Conservation (phyloP, 2,113 vertebrate genomes). For the Myxocyprinus asiaticus region DNA sequence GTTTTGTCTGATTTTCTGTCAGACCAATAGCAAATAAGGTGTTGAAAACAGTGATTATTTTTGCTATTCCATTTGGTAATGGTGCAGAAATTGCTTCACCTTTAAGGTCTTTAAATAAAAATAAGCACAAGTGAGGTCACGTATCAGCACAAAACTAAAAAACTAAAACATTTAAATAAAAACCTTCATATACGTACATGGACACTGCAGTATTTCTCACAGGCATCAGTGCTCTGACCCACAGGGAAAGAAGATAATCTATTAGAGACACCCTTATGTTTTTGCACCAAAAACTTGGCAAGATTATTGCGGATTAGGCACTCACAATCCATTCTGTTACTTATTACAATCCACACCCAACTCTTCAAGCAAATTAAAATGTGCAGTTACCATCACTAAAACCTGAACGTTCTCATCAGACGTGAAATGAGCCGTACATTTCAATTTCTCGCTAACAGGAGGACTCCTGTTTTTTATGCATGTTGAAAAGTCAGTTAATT, state of each 20-base stretch:
- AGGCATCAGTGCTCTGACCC: not conserved
- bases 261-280: not conserved
- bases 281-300: not conserved
- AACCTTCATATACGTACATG: not conserved
- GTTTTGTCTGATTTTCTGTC: no score
- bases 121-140: slow-evolving; percentile 23
- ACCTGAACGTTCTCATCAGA: not conserved
- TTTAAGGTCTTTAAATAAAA: slow-evolving; percentile 50
- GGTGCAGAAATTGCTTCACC: no score
- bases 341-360: slow-evolving; percentile 11
- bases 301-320: not conserved
- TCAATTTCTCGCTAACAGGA: slow-evolving; percentile 19
- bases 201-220: not conserved
- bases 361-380: slow-evolving; percentile 5
- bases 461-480: slow-evolving; percentile 4
- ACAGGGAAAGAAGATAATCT: not conserved
- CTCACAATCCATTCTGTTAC: not conserved
- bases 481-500: not conserved
- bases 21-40: no score
- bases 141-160: not conserved
- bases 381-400: slow-evolving; percentile 13
- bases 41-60: no score
- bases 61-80: no score
- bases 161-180: no score
- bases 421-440: slow-evolving; percentile 15